Evolutionary conservation across 2,113 vertebrate genomes (phyloP).

Genomic region (Pseudopodoces humilis): DNA sequence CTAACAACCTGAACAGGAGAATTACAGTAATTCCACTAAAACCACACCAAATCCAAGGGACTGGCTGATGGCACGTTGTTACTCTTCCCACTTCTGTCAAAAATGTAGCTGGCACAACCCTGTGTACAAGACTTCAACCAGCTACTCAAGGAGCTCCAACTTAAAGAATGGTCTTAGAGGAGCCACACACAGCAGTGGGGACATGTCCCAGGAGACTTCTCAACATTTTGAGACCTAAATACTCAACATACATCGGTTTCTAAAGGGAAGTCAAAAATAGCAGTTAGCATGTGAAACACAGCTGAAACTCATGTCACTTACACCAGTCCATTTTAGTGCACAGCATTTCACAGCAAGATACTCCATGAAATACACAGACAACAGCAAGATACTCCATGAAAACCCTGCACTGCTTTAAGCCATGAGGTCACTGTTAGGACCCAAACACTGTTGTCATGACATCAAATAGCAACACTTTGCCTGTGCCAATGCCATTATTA

Average conservation of each 20-base stretch:
- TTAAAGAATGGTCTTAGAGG: not conserved
- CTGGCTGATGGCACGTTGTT: not conserved
- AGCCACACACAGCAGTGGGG: not conserved
- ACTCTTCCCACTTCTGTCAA: not conserved
- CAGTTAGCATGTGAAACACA: not conserved
- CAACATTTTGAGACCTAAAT: not conserved
- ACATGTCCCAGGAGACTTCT: not conserved
- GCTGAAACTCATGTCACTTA: not conserved
- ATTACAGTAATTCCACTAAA: constrained; percentile 57
- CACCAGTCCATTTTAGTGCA: not conserved
- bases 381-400: not conserved
- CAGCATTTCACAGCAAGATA: not conserved
- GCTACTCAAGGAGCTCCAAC: not conserved
- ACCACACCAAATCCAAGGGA: not conserved
- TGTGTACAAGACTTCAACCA: not conserved
- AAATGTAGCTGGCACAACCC: not conserved
- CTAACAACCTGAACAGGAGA: constrained; percentile 41
- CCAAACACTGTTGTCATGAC: not conserved
- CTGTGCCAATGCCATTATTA: not conserved
- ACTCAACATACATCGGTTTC: not conserved
- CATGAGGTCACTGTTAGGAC: not conserved
- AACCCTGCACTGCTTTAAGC: not conserved
- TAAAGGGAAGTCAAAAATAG: not conserved
- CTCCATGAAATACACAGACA: not conserved
- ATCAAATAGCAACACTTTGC: not conserved